Percentiles rank a stretch among this genome's conserved stretches.
Evolutionary conservation across 2,888 invertebrate species (phyloP).

Genomic region (Lamellibrachia columna): DNA sequence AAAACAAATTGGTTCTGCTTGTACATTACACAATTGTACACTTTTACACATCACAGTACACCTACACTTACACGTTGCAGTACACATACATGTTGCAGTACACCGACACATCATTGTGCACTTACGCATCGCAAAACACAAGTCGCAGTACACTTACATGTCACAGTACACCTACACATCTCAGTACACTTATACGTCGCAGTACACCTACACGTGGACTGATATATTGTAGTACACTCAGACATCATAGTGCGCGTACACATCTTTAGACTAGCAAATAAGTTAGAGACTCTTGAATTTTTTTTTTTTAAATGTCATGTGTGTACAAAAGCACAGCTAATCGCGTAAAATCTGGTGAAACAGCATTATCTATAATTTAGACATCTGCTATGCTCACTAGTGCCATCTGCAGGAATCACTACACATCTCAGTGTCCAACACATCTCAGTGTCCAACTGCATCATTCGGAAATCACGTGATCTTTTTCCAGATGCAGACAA

Average conservation of each 20-base stretch:
- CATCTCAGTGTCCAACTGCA: background rate
- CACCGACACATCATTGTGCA: background rate
- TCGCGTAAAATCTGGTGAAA: background rate
- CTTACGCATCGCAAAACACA: background rate
- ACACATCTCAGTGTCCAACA: background rate
- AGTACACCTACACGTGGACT: background rate
- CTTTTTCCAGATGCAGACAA: slow-evolving; percentile 54
- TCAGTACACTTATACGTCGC: background rate
- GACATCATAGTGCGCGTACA: too few relatives aligned
- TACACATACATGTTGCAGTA: too few relatives aligned
- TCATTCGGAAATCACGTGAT: background rate
- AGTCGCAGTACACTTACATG: background rate
- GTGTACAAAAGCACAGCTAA: too few relatives aligned
- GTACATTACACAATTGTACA: background rate
- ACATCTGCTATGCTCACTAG: background rate
- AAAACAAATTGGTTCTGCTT: background rate
- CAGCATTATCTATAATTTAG: background rate
- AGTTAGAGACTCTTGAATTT: background rate
- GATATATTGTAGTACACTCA: background rate
- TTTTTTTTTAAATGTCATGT: too few relatives aligned
- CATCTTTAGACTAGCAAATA: background rate
- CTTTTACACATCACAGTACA: background rate
- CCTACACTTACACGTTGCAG: background rate
- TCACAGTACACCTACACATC: background rate
- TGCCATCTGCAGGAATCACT: background rate